A percentile compares a stretch with the other conserved stretches of the same genome.
These are phyloP conservation scores for Siniperca scherzeri DNA, from an alignment of 2,797 vertebrate species.

Conservation along the genomic window DNA sequence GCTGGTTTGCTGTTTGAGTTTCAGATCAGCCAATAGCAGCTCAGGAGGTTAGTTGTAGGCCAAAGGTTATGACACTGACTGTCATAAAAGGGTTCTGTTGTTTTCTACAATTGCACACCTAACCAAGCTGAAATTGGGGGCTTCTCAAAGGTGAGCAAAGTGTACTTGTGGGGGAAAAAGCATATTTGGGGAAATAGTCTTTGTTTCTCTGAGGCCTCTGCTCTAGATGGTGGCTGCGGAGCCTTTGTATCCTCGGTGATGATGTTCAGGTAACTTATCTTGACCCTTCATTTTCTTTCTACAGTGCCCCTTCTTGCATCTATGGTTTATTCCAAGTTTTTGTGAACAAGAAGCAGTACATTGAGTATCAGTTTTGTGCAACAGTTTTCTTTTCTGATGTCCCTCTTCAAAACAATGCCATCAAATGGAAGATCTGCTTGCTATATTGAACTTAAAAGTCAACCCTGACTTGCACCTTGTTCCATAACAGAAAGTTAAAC, in stretches of 20 bases:
- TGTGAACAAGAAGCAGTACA: conserved; percentile 8
- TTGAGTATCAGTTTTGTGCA: conserved; percentile 50
- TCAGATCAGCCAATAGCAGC: conserved; percentile 42
- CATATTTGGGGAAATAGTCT: conserved; percentile 39
- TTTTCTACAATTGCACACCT: conserved; percentile 25
- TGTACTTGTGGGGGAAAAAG: conserved; percentile 31
- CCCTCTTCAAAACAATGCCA: conserved; percentile 62
- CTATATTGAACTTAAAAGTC: conserved; percentile 47
- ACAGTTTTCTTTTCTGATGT: conserved; percentile 47
- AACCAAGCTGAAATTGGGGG: conserved; percentile 51
- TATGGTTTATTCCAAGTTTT: conserved; percentile 25
- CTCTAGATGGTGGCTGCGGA: conserved; percentile 33
- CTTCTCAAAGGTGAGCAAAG: conserved; percentile 54
- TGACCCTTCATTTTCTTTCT: conserved; percentile 44
- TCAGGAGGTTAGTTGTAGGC: conserved; percentile 33
- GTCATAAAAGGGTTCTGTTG: conserved; percentile 45
- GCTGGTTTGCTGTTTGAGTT: conserved; percentile 28
- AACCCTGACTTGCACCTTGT: conserved; percentile 36
- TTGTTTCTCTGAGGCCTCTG: conserved; percentile 32
- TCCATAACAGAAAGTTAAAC: conserved; percentile 21
- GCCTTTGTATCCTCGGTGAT: conserved; percentile 26
- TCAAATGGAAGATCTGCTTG: conserved; percentile 46
- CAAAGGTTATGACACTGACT: conserved; percentile 43
- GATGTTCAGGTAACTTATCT: conserved; percentile 25
- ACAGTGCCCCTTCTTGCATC: conserved; percentile 13